Percentiles rank a stretch among this genome's conserved stretches.
phyloP scores from a whole-genome alignment of 2,888 invertebrate genomes.

The Liodrosophila aerea region DNA sequence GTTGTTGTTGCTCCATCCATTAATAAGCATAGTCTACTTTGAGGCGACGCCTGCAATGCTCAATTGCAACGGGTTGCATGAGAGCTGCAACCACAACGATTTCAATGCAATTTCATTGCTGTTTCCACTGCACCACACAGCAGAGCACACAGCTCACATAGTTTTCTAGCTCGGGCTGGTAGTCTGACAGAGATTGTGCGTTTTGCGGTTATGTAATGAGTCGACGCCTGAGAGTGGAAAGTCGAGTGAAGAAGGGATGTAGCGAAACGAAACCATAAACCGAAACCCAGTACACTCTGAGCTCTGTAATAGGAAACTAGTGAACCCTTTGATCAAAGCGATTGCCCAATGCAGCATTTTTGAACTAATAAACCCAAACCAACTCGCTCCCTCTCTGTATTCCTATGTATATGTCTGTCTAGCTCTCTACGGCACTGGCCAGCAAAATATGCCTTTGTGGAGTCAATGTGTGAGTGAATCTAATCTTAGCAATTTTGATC shows the following conservation, averaged over 20 bases:
- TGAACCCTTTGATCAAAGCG: constrained; percentile 40
- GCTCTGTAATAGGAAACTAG: constrained; percentile 1
- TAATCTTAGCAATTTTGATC: background rate
- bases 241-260: constrained; percentile 2
- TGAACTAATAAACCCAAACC: constrained; percentile 46
- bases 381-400: background rate
- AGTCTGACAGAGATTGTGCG: constrained; percentile 44
- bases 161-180: background rate
- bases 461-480: background rate
- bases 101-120: constrained; percentile 35
- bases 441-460: constrained; percentile 9
- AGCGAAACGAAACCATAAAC: constrained; percentile 20
- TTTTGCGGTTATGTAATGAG: constrained; percentile 60
- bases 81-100: constrained; percentile 28
- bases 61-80: constrained; percentile 28
- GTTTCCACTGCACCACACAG: background rate
- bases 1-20: constrained; percentile 34
- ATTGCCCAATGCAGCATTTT: constrained; percentile 53
- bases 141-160: background rate
- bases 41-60: constrained; percentile 42
- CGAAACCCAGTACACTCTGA: constrained; percentile 4
- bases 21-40: constrained; percentile 54
- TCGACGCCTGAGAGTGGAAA: constrained; percentile 23
- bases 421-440: constrained; percentile 24
- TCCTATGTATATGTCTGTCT: constrained; percentile 1